A percentile compares a stretch with the other conserved stretches of the same genome.
Conservation (phyloP, 2,113 vertebrate species). For the Grantiella picta region DNA sequence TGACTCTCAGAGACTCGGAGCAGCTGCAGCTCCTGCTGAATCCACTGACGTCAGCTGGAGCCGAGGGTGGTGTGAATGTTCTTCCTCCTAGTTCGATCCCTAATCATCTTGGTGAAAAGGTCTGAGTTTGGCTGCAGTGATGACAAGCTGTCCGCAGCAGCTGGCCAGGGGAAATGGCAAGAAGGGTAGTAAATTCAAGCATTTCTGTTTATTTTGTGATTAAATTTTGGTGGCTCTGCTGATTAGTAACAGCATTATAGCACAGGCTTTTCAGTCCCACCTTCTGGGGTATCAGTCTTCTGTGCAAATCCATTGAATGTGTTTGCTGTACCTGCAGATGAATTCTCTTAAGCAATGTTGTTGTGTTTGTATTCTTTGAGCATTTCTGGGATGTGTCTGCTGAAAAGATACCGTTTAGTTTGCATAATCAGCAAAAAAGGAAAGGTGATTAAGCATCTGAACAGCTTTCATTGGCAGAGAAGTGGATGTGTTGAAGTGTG, state of each 20-base stretch:
- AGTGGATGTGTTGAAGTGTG: background rate
- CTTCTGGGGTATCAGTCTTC: background rate
- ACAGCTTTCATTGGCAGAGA: background rate
- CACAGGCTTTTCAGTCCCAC: background rate
- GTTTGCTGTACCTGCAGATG: background rate
- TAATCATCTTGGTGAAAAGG: background rate
- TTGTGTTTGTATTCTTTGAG: background rate
- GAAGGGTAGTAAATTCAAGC: background rate
- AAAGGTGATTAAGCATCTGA: background rate
- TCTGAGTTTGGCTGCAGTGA: background rate
- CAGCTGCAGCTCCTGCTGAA: constrained; percentile 28
- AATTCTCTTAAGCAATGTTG: background rate
- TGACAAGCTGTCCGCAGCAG: background rate
- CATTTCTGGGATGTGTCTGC: background rate
- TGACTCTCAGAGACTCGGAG: background rate
- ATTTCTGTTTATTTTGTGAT: background rate
- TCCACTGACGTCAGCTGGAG: background rate
- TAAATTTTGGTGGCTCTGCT: background rate
- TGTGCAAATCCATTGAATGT: background rate
- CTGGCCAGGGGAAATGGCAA: background rate
- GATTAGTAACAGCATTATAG: accelerated
- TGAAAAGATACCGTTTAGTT: background rate
- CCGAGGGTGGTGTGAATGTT: background rate
- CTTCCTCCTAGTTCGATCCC: background rate
- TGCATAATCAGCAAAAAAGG: background rate